Percentiles rank a stretch among this genome's conserved stretches.
These are phyloP conservation scores for Hirundo rustica DNA, from an alignment of 2,797 vertebrate species.

Conservation along the genomic window DNA sequence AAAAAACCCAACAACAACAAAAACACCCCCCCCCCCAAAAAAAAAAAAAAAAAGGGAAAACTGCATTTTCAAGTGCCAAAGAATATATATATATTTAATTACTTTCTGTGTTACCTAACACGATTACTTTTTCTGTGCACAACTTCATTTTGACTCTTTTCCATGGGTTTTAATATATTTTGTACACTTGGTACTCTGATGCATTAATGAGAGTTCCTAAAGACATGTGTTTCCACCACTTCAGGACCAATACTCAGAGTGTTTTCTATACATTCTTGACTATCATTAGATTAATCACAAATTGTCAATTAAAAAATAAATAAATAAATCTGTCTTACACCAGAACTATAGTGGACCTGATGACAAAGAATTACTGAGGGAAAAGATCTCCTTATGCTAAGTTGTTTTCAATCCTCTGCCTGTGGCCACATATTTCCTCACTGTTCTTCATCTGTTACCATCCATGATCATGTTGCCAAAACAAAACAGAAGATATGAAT, in stretches of 20 bases:
- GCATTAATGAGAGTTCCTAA: background rate
- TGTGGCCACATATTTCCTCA: background rate
- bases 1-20: too few relatives aligned
- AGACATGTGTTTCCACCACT: background rate
- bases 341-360: background rate
- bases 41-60: background rate
- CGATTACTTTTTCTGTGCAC: background rate
- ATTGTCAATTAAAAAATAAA: background rate
- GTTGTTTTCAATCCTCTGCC: background rate
- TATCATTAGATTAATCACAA: background rate
- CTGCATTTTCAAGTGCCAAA: background rate
- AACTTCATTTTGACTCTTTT: background rate
- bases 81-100: background rate
- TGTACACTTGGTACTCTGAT: background rate
- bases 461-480: background rate
- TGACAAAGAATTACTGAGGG: background rate
- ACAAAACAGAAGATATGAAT: background rate
- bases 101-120: background rate
- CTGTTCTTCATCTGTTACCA: background rate
- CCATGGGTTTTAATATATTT: background rate
- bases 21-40: too few relatives aligned
- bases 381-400: background rate
- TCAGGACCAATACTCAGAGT: background rate
- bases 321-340: background rate
- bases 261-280: background rate